Evolutionary conservation across 2,888 invertebrate species (phyloP).

Genomic region (Abrostola triplasia): DNA sequence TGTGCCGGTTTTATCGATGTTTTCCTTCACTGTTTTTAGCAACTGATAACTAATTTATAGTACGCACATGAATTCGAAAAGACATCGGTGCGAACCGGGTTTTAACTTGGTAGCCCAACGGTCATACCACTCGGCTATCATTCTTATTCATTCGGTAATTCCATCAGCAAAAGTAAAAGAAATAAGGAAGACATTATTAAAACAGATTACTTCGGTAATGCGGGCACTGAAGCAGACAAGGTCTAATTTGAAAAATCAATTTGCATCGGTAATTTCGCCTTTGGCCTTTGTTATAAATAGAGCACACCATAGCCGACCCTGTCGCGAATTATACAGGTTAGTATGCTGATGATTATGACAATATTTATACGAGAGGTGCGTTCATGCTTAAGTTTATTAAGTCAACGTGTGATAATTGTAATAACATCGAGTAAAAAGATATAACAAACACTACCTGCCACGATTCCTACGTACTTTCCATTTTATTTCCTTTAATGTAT

Average conservation of each 20-base stretch:
- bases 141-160: neutral
- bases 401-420: neutral
- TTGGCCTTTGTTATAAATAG: neutral
- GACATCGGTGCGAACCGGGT: too few species aligned
- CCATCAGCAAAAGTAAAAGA: neutral
- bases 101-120: too few species aligned
- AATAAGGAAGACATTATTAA: neutral
- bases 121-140: too few species aligned
- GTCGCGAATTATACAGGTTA: too few species aligned
- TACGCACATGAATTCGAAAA: too few species aligned
- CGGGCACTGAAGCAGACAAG: neutral
- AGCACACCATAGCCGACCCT: neutral
- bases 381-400: slow-evolving; percentile 5
- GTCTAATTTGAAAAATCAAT: neutral
- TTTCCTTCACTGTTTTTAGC: too few species aligned
- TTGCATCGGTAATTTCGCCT: slow-evolving; percentile 1
- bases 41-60: too few species aligned
- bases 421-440: too few species aligned
- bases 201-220: slow-evolving; percentile 1
- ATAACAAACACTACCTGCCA: too few species aligned
- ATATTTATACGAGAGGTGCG: too few species aligned
- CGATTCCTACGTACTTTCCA: neutral
- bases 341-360: too few species aligned
- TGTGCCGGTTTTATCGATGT: too few species aligned
- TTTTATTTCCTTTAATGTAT: neutral